phyloP scores from a whole-genome alignment of 2,888 invertebrate species.

The Drosophila nigricruria region DNA sequence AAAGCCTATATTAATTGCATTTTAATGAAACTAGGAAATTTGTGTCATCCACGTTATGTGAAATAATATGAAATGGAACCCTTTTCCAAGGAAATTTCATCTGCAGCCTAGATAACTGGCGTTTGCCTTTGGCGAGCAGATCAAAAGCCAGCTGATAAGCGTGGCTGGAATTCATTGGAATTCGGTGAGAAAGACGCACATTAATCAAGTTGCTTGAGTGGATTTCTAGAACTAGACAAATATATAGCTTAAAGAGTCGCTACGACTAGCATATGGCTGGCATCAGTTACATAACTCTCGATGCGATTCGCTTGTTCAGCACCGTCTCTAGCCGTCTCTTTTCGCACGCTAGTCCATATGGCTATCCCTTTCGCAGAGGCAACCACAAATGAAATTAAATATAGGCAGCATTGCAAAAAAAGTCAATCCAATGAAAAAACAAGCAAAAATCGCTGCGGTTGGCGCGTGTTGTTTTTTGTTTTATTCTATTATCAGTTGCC shows the following conservation, averaged over 20 bases:
- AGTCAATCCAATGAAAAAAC: conserved; percentile 39
- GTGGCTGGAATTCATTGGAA: neutral
- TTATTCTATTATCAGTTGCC: conserved; percentile 74
- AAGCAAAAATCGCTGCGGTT: conserved; percentile 63
- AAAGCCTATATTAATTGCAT: conserved; percentile 78
- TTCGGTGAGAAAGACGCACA: conserved; percentile 9
- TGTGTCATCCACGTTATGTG: conserved; percentile 19
- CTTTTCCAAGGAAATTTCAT: conserved; percentile 30
- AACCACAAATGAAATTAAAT: conserved; percentile 78
- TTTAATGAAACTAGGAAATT: conserved; percentile 68
- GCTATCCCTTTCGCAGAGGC: conserved; percentile 30
- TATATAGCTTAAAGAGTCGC: conserved; percentile 11
- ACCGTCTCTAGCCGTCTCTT: conserved; percentile 29
- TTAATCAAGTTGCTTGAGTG: conserved; percentile 32
- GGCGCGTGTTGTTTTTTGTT: conserved; percentile 61
- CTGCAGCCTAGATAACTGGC: neutral
- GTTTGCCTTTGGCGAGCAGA: conserved; percentile 24
- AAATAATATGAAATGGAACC: conserved; percentile 34
- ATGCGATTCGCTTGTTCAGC: conserved; percentile 19
- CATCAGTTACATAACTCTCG: conserved; percentile 24
- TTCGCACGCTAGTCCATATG: conserved; percentile 11
- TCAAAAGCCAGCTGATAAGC: conserved; percentile 29
- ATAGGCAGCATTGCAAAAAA: conserved; percentile 40
- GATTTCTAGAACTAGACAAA: too few species aligned
- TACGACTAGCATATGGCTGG: conserved; percentile 44